Base-by-base conservation (phyloP, 2,113 vertebrate species). In the Pholis gunnellus region DNA sequence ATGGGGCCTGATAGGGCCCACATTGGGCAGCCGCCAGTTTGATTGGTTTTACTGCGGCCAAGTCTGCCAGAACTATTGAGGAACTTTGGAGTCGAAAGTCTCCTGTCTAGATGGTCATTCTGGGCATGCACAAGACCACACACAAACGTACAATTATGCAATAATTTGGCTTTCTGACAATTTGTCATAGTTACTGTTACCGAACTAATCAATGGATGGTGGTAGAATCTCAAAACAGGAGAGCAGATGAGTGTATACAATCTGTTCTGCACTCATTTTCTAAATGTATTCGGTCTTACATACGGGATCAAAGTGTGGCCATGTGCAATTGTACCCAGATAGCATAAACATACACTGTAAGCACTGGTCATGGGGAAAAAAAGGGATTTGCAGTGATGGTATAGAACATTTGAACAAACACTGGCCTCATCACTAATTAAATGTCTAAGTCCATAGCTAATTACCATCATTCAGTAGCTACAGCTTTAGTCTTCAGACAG, bases 1-100 rank as follows among this genome's bases (percentile, higher is more conserved):
- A 91, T 92, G 61, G 77, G 77, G 52, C 76, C 72, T 48, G 89
- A 93, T 91, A 82, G 34, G 54, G 61, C 73, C 75, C 46, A 59
- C 68, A 75, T 46, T 76, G 71, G 72, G 72, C 40, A 36, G 81
- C 72, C 44, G 78, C 69, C 74, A 17, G 10, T 87, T 73, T 73
- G 83, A 87, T 82, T 76, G 80, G 84, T 78, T 91, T 27, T 48
- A 61, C 69, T 81, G 56, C 75, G 71, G 74, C 78, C 42, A 64
- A 11, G 13, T 48, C 57, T 75, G 81, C 78, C 61, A 80, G 52
- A 86, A 72, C 63, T 81, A 38, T 76, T 69, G 61, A 75, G 72
- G 36, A 84, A 86, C 71, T 72, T 72, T 86, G 57, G 66, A 79
- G 60, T 29, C 67, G 48, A 81, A 84, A 60, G n/a, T 27, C 61